Evolutionary conservation across 2,113 vertebrate genomes (phyloP).

Genomic region (Brienomyrus brachyistius): DNA sequence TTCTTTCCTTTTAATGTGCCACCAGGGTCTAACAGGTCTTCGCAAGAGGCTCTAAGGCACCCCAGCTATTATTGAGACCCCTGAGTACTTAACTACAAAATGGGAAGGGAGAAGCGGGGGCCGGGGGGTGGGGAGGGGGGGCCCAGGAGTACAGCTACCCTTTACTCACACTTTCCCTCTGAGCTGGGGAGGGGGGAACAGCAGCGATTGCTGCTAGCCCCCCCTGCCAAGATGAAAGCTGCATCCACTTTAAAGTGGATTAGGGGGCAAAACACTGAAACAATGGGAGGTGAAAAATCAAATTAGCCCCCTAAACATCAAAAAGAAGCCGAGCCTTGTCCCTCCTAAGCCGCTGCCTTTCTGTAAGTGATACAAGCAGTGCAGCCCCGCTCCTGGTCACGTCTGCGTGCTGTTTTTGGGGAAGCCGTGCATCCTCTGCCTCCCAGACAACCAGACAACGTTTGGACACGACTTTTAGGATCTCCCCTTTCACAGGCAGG

Average conservation of each 20-base stretch:
- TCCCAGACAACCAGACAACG: background rate
- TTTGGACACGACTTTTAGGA: background rate
- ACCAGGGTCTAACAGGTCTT: slow-evolving; percentile 53
- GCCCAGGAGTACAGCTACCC: background rate
- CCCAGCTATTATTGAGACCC: slow-evolving; percentile 38
- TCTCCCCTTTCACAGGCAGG: background rate
- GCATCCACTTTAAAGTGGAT: slow-evolving; percentile 73
- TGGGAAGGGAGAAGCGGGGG: slow-evolving; percentile 44
- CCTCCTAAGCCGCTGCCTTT: slow-evolving; percentile 67
- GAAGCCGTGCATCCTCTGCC: background rate
- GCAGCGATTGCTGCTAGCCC: slow-evolving; percentile 17
- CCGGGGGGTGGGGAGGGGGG: background rate
- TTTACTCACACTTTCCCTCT: slow-evolving; percentile 35
- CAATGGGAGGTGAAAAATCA: slow-evolving; percentile 76
- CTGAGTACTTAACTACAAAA: slow-evolving; percentile 39
- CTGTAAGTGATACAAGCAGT: slow-evolving; percentile 56
- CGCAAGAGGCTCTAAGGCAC: slow-evolving; percentile 33
- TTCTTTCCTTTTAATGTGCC: slow-evolving; percentile 40
- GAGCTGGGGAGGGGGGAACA: slow-evolving; percentile 46
- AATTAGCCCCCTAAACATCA: slow-evolving; percentile 72
- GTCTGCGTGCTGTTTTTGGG: background rate
- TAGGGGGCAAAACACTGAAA: slow-evolving; percentile 66
- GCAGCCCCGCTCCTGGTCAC: slow-evolving; percentile 30
- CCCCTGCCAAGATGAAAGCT: slow-evolving; percentile 59
- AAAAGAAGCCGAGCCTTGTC: slow-evolving; percentile 61